Evolutionary conservation across 2,888 invertebrate genomes (phyloP), one percentile per base, ranked within the genome.

Genomic region (Zootermopsis nevadensis): DNA sequence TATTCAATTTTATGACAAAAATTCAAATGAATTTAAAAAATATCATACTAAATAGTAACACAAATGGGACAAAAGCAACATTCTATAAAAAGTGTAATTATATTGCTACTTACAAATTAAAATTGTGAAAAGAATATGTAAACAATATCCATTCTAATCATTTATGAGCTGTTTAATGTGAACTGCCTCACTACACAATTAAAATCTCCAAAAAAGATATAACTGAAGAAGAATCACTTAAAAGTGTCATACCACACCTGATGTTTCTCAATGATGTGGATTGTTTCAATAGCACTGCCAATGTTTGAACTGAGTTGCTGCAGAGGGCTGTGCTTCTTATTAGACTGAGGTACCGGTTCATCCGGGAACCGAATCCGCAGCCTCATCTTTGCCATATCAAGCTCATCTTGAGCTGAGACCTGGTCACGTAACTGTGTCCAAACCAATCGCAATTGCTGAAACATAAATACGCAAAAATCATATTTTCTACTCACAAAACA

Each of bases 311-410:
- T 88, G 24, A 90, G 86, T 81, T 88, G 87, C 86, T 89, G 89
- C 72, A 89, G 85, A 85, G 80, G 79, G 53, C 69, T 80, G n/a
- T 27, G 79, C 55, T 80, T 79, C 53, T 80, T 42, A 38, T 30
- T 79, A 24, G 31, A 74, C 12, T 77, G 69, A 27, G 85, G 86
- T 55, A 85, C 85, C 24, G 88, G 88, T 84, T 91, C 92, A 85
- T 90, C 91, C 1, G 88, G 87, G 24, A 87, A 86, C 0, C 90
- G 87, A 15, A 93, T 86, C 80, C 92, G 88, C 82, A 93, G 87
- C 81, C 94, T 89, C 85, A 92, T 91, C 87, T 93, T 94, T 66
- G 94, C 94, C 93, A 95, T 95, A 86, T 92, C 91, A 74, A 95
- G 88, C 89, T 96, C 95, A 89, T 96, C 95, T 83, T 92, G 91